Evolutionary conservation across 2,113 vertebrate genomes (phyloP).

Genomic region (Eublepharis macularius): DNA sequence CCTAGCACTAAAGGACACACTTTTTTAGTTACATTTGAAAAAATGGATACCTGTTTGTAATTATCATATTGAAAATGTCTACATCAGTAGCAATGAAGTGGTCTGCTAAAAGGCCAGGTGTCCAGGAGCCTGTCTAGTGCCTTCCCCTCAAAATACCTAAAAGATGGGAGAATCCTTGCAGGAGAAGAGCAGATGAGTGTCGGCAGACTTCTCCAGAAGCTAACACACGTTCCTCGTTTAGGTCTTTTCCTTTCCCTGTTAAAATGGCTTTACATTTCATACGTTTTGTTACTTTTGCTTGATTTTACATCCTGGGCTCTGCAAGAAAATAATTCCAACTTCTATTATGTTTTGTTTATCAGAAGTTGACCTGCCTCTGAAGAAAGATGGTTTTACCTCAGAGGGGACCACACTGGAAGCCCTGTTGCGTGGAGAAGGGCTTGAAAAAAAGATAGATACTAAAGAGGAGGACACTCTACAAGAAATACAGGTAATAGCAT

Average conservation of each 20-base stretch:
- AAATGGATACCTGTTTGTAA: too few relatives aligned
- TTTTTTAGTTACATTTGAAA: too few relatives aligned
- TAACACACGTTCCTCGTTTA: not conserved
- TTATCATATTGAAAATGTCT: too few relatives aligned
- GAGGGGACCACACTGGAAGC: conserved; percentile 94
- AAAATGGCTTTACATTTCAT: not conserved
- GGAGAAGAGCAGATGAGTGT: not conserved
- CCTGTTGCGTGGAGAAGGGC: conserved; percentile 88
- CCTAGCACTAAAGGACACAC: too few relatives aligned
- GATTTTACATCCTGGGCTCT: conserved; percentile 3
- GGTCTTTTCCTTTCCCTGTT: not conserved
- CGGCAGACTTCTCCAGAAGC: not conserved
- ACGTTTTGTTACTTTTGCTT: conserved; percentile 9
- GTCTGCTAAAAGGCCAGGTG: too few relatives aligned
- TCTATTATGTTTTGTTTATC: conserved; percentile 53
- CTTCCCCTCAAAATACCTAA: too few relatives aligned
- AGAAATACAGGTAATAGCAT: conserved; percentile 88
- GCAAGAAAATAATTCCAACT: conserved; percentile 1
- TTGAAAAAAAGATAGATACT: conserved; percentile 87
- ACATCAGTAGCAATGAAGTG: too few relatives aligned
- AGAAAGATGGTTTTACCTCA: conserved; percentile 84
- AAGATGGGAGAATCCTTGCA: too few relatives aligned
- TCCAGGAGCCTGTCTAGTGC: too few relatives aligned
- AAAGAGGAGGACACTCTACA: conserved; percentile 92
- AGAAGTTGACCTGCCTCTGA: conserved; percentile 84